A percentile compares a stretch with the other conserved stretches of the same genome.
These are phyloP conservation scores for Babyrousa celebensis DNA, from an alignment of 2,797 vertebrate genomes.

Conservation along the genomic window DNA sequence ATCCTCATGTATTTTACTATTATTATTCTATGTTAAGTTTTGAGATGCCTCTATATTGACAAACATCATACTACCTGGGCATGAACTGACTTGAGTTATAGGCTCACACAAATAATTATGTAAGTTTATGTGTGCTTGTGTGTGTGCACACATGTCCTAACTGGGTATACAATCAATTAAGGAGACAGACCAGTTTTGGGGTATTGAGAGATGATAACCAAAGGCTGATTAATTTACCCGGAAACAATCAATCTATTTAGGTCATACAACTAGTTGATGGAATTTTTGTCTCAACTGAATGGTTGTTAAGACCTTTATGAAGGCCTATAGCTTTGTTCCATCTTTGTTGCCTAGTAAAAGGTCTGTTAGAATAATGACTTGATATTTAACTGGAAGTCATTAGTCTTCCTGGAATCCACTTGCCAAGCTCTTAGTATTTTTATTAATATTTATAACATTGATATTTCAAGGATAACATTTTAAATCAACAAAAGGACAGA, in stretches of 20 bases:
- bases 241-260: slow-evolving; percentile 70
- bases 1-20: background rate
- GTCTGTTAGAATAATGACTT: slow-evolving; percentile 83
- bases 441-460: slow-evolving; percentile 88
- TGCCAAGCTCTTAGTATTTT: slow-evolving; percentile 81
- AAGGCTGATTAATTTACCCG: slow-evolving; percentile 69
- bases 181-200: background rate
- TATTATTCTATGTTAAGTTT: background rate
- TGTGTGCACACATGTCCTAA: background rate
- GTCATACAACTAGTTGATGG: slow-evolving; percentile 72
- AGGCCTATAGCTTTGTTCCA: slow-evolving; percentile 49
- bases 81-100: slow-evolving; percentile 9
- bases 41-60: background rate
- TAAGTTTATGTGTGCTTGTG: background rate
- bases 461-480: slow-evolving; percentile 86
- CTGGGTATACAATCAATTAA: slow-evolving; percentile 35
- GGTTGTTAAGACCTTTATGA: slow-evolving; percentile 78
- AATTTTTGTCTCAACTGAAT: slow-evolving; percentile 78
- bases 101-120: slow-evolving; percentile 50
- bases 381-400: slow-evolving; percentile 87
- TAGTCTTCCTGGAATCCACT: slow-evolving; percentile 83
- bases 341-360: slow-evolving; percentile 78
- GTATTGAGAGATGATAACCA: slow-evolving; percentile 8
- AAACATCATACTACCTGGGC: background rate
- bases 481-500: slow-evolving; percentile 86